phyloP scores from a whole-genome alignment of 2,113 vertebrate species.

The Sander lucioperca region DNA sequence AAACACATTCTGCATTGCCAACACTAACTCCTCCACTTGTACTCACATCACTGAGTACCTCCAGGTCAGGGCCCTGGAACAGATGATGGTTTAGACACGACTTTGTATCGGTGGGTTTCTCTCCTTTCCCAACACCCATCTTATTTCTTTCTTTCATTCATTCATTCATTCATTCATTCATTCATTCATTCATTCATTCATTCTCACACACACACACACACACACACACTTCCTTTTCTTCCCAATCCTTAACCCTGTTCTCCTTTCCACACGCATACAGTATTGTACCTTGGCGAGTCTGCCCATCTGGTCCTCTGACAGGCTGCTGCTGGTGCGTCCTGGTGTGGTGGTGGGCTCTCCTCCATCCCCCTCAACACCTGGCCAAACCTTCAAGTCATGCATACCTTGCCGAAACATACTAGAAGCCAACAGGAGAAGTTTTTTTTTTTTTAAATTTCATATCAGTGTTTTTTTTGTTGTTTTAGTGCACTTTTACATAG shows the following conservation, averaged over 20 bases:
- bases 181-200: too few relatives aligned
- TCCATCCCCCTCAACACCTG: slow-evolving; percentile 95
- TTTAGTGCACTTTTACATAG: background rate
- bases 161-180: too few relatives aligned
- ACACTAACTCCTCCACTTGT: slow-evolving; percentile 66
- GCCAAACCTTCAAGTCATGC: slow-evolving; percentile 99
- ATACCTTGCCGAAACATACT: slow-evolving; percentile 99
- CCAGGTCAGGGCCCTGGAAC: slow-evolving; percentile 88
- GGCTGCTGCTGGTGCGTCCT: slow-evolving; percentile 93
- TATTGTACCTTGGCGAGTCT: slow-evolving; percentile 94
- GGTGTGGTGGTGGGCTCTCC: slow-evolving; percentile 94
- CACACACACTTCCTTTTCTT: background rate
- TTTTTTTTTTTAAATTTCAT: too few relatives aligned
- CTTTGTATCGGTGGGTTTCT: slow-evolving; percentile 25
- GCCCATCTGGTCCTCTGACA: slow-evolving; percentile 98
- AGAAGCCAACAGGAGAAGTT: background rate
- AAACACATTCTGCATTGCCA: slow-evolving; percentile 57
- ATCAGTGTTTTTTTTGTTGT: too few relatives aligned
- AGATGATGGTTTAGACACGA: slow-evolving; percentile 79
- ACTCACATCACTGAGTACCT: slow-evolving; percentile 90
- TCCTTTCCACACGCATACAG: background rate
- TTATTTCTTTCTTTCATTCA: too few relatives aligned
- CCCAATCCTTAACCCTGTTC: background rate
- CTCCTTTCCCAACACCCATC: slow-evolving; percentile 2
- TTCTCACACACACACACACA: too few relatives aligned